phyloP scores from a whole-genome alignment of 2,888 invertebrate species.

The Glyphotaelius pellucidus region DNA sequence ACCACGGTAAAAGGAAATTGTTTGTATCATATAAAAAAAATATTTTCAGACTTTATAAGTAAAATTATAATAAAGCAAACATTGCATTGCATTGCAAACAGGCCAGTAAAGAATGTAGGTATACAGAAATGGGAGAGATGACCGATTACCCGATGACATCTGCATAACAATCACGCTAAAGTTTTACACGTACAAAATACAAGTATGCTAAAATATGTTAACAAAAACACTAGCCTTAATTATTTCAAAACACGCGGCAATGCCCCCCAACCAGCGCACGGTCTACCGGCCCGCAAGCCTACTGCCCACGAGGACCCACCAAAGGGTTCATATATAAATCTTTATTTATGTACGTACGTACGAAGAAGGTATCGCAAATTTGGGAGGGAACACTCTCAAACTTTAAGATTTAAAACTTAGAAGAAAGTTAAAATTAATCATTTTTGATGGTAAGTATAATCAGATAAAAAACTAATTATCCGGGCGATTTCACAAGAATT shows the following conservation, averaged over 20 bases:
- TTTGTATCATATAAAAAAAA: no score
- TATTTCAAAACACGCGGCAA: constrained; percentile 28
- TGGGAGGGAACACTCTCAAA: background rate
- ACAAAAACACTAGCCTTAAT: constrained; percentile 15
- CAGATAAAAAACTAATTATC: no score
- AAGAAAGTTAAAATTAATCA: background rate
- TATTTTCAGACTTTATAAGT: background rate
- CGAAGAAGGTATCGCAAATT: background rate
- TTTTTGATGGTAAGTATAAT: no score
- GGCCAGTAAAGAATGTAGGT: background rate
- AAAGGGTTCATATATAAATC: background rate
- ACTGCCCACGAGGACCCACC: background rate
- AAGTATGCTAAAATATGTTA: constrained; percentile 41
- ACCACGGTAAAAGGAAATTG: no score
- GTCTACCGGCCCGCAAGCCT: background rate
- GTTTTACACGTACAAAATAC: background rate
- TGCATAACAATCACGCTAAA: background rate
- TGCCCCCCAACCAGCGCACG: background rate
- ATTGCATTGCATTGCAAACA: no score
- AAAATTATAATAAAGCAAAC: background rate
- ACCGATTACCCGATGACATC: background rate
- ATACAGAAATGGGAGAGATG: background rate
- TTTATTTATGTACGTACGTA: background rate
- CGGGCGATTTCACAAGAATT: no score
- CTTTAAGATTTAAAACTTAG: background rate